Conservation (phyloP, 2,797 vertebrate species). For the Scyliorhinus canicula region DNA sequence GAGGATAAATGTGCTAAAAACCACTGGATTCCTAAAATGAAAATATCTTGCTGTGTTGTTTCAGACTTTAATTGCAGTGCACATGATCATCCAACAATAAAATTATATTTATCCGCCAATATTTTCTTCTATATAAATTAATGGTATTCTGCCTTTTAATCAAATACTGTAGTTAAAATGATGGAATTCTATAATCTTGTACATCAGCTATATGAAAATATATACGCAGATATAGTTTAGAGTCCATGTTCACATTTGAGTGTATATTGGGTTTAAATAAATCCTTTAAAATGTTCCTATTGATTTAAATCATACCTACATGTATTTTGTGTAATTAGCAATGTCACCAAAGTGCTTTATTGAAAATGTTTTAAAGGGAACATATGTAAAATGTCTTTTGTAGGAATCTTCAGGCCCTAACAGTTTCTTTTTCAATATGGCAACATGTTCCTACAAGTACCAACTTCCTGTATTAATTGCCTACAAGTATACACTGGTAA, state of each 20-base stretch:
- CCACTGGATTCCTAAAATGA: slow-evolving; percentile 24
- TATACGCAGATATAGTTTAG: not conserved
- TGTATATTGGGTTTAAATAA: not conserved
- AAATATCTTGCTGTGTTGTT: not conserved
- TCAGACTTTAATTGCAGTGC: not conserved
- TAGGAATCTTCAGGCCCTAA: not conserved
- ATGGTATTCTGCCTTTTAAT: slow-evolving; percentile 27
- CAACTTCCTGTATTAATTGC: not conserved
- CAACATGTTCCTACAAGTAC: not conserved
- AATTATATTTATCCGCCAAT: slow-evolving; percentile 33
- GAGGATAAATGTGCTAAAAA: not conserved
- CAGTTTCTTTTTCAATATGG: not conserved
- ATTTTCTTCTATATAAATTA: slow-evolving; percentile 31
- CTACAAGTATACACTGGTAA: not conserved
- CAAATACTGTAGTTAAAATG: slow-evolving; percentile 25
- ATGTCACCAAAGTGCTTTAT: slow-evolving; percentile 28
- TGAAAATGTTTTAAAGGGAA: slow-evolving; percentile 8
- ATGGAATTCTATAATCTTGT: slow-evolving; percentile 24
- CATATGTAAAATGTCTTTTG: not conserved
- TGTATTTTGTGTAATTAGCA: not conserved
- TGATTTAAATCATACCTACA: not conserved
- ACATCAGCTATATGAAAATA: not conserved
- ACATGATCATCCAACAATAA: not conserved
- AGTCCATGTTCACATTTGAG: not conserved
- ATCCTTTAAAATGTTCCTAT: not conserved